Evolutionary conservation across 2,113 vertebrate species (phyloP), one percentile per base, ranked within the genome.

Genomic region (Paedocypris sp.): DNA sequence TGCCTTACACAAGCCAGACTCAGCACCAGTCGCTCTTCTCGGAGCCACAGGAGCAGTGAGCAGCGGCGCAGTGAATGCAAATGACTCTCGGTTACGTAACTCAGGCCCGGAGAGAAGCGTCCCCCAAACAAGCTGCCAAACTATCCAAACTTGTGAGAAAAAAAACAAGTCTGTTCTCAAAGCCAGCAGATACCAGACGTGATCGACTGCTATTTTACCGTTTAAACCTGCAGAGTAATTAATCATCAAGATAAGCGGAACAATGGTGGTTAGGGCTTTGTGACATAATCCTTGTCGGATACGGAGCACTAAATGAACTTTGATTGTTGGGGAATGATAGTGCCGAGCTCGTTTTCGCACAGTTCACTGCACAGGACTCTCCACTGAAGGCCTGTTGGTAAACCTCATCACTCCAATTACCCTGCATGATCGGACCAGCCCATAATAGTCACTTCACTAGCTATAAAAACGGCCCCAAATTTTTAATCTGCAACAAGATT

Each of bases 11-110:
- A 58, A 53, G 54, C 4, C 16, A 4, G 2, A 20, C 4, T 41
- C 8, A 0, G 36, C n/a, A 9, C 19, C 38, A 33, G 41, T 41
- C 35, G 13, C 18, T 8, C 38, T 33, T 11, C 41, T 19, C 26
- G 2, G 3, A 13, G 23, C 26, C 32, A 26, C 5, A 11, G 10
- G 47, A 47, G 19, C 29, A 19, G n/a, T 36, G 39, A 43, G 35
- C 29, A 16, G 32, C 10, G 5, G 48, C 39, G 16, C 49, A 50
- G 43, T 42, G 60, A 42, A 71, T 67, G 69, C 64, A 26, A 50
- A 71, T 47, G 8, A 59, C 54, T 51, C 22, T 67, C 41, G 23
- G 29, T 67, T 70, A 57, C 39, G 45, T 62, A 67, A 73, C 49
- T 32, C 8, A 9, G 18, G 7, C 36, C 9, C 10, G n/a, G 13